Base-by-base conservation (phyloP, 2,797 vertebrate genomes). In the Amphiprion clarkii region DNA sequence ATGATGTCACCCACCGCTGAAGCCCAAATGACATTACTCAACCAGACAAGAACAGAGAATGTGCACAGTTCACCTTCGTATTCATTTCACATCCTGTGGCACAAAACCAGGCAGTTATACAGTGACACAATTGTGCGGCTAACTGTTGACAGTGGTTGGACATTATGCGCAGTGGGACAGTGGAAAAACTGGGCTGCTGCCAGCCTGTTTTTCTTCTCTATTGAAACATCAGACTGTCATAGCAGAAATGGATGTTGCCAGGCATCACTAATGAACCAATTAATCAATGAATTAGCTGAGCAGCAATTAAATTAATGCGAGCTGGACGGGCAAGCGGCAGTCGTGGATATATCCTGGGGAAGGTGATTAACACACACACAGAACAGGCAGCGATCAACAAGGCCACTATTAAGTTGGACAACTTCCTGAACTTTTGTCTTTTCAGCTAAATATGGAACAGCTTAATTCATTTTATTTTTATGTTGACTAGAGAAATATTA, bases 191-290 rank as follows among this genome's bases (percentile, higher is more conserved):
- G 88, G 91, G 87, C 87, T 86, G 72, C 44, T 85, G 89, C 88
- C 89, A 89, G 89, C 79, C 79, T 86, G 87, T 89, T 87, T 93
- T 88, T 90, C 86, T 90, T 84, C 87, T 88, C 88, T 84, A 93
- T 94, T 94, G 91, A 94, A 91, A 94, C 92, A 92, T 94, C 92
- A 93, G 87, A 89, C 87, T 90, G 88, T 92, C 93, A 88, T 81
- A 80, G 86, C 81, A 87, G 89, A 87, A 92, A 93, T 92, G 85
- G 87, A 94, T 93, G 93, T 93, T 92, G 92, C 93, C 93, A 93
- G 92, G 92, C 93, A 92, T 93, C 92, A 90, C 92, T 94, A 94
- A 94, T 93, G 93, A 94, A 92, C 88, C 92, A 94, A 92, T 94
- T 93, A 93, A 94, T 94, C 93, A 94, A 94, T 93, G 88, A 93